Evolutionary conservation across 2,113 vertebrate genomes (phyloP).

Genomic region (Semnornis frantzii): DNA sequence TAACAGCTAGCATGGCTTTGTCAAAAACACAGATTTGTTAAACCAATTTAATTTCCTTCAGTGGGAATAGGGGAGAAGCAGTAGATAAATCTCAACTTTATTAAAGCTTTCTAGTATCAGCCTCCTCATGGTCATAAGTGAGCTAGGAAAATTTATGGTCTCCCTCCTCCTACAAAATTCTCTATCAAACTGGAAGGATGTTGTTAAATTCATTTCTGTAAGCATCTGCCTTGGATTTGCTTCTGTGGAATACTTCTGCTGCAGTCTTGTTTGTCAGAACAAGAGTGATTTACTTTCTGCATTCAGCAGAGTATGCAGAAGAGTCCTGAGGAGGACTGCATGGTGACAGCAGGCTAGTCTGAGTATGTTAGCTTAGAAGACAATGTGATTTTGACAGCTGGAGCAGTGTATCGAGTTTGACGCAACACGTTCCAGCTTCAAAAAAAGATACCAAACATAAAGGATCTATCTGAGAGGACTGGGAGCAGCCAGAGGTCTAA

Average conservation of each 20-base stretch:
- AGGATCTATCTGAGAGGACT: neutral
- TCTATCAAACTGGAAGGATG: neutral
- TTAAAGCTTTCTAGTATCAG: conserved; percentile 44
- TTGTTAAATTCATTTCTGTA: conserved; percentile 15
- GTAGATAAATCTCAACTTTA: conserved; percentile 52
- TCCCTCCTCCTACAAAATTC: conserved; percentile 9
- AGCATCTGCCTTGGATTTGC: conserved; percentile 25
- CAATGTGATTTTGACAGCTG: neutral
- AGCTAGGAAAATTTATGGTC: conserved; percentile 2
- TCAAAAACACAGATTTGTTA: conserved; percentile 67
- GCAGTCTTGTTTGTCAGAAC: neutral
- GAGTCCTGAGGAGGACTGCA: neutral
- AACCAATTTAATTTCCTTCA: conserved; percentile 65
- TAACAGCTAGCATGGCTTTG: conserved; percentile 58
- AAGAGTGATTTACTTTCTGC: neutral
- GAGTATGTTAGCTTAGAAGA: neutral
- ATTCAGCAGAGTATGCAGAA: neutral
- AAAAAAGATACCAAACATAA: neutral
- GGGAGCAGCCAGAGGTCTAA: neutral
- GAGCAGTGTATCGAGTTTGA: neutral
- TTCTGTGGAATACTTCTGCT: neutral
- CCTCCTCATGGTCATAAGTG: neutral
- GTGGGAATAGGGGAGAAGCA: conserved; percentile 20
- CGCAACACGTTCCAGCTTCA: neutral
- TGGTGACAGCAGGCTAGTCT: neutral